Evolutionary conservation across 2,113 vertebrate species (phyloP), one percentile per base, ranked within the genome.

Genomic region (Verasper variegatus): DNA sequence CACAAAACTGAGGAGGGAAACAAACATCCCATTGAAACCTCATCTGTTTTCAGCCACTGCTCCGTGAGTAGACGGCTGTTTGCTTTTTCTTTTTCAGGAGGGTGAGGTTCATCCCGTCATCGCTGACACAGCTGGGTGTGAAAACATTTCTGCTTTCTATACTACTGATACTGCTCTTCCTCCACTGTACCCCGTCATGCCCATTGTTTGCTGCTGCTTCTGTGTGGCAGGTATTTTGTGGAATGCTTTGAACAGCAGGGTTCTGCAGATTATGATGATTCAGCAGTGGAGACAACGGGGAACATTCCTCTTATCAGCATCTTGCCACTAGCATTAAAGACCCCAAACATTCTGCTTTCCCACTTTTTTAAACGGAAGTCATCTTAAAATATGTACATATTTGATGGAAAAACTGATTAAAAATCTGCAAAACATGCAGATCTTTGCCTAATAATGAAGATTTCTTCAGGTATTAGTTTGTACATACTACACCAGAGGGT

Each of bases 131-230:
- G 11, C 52, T 40, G 1, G 60, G 65, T 1, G 3, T 45, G 51
- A 27, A 2, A 9, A 9, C 40, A 62, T 77, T 52, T 11, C 27
- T 35, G 24, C 15, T 58, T 69, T 24, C 11, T 49, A 47, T 68
- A 58, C 42, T n/a, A 6, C 5, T 62, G 77, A 42, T 11, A 3
- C 74, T 79, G 77, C 40, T 59, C 68, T 73, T 62, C 18, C 17
- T 52, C 12, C 24, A 12, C 0, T 49, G 4, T 71, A 52, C 26
- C 61, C 35, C 45, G 40, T 72, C 47, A 63, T 17, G 4, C 55
- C 71, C 45, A 17, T 63, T 82, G 37, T 80, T 84, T 73, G 24
- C 56, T 74, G 60, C 52, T 55, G 62, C 27, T 72, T 79, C 10
- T 61, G 55, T 49, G 40, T 54, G 8, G 11, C 24, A 37, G 23